phyloP scores from a whole-genome alignment of 2,113 vertebrate species.

The Pterophyllum scalare region DNA sequence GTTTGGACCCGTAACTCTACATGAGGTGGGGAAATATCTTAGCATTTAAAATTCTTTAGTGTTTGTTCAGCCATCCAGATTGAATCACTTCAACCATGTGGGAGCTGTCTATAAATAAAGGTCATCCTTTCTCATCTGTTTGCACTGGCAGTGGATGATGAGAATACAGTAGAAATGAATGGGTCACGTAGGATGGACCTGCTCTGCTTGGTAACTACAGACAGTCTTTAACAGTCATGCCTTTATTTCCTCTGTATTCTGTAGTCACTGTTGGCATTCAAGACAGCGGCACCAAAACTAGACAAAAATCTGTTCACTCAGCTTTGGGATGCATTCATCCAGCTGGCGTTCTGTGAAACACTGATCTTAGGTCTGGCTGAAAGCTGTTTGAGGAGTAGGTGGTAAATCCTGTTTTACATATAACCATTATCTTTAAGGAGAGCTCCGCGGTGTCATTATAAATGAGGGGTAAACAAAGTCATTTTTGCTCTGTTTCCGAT shows the following conservation, averaged over 20 bases:
- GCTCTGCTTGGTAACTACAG: background rate
- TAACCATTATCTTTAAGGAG: background rate
- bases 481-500: background rate
- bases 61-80: background rate
- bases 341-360: background rate
- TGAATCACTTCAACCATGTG: background rate
- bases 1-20: background rate
- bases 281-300: background rate
- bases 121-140: background rate
- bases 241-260: background rate
- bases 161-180: background rate
- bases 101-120: background rate
- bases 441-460: background rate
- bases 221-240: background rate
- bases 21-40: background rate
- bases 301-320: background rate
- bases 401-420: background rate
- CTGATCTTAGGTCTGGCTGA: conserved; percentile 6
- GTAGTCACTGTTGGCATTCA: background rate
- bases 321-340: background rate
- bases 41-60: background rate
- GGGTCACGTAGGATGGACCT: background rate
- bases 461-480: background rate
- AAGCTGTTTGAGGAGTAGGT: background rate
- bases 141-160: background rate